Conservation (phyloP, 92 coral and sea anemone genomes). For the Epizoanthus ramosus region DNA sequence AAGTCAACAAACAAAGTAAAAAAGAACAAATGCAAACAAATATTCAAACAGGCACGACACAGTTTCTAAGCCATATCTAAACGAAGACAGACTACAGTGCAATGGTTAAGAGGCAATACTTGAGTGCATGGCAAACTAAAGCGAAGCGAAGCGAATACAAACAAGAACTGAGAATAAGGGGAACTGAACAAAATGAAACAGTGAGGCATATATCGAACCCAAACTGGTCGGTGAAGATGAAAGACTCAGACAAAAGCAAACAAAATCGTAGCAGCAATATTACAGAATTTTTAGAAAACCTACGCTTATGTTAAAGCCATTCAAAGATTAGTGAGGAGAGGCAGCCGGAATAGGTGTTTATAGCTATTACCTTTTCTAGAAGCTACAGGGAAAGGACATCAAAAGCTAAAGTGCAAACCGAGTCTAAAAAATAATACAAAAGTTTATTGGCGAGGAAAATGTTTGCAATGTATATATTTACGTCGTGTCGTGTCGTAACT, state of each 20-base stretch:
- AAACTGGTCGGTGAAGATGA: conserved; percentile 15
- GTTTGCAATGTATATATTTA: background rate
- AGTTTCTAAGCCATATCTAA: conserved; percentile 27
- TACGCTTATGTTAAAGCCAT: background rate
- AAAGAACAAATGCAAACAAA: conserved; percentile 24
- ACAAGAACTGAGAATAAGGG: background rate
- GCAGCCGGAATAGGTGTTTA: background rate
- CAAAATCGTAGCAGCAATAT: background rate
- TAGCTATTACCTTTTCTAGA: background rate
- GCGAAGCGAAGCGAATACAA: background rate
- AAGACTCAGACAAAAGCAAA: conserved; percentile 33
- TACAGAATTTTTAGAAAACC: background rate
- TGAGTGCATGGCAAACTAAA: conserved; percentile 21
- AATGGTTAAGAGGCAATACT: conserved; percentile 16
- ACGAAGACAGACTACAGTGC: conserved; percentile 38
- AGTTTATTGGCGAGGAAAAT: background rate
- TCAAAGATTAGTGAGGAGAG: background rate
- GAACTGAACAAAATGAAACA: background rate
- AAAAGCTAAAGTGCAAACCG: background rate
- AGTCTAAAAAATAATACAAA: background rate
- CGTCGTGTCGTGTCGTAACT: background rate
- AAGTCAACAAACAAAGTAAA: conserved; percentile 36
- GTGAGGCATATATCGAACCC: background rate
- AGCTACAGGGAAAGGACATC: conserved; percentile 14
- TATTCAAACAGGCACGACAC: conserved; percentile 15